Evolutionary conservation across 2,113 vertebrate genomes (phyloP).

Genomic region (Rhegmatorhina hoffmannsi): DNA sequence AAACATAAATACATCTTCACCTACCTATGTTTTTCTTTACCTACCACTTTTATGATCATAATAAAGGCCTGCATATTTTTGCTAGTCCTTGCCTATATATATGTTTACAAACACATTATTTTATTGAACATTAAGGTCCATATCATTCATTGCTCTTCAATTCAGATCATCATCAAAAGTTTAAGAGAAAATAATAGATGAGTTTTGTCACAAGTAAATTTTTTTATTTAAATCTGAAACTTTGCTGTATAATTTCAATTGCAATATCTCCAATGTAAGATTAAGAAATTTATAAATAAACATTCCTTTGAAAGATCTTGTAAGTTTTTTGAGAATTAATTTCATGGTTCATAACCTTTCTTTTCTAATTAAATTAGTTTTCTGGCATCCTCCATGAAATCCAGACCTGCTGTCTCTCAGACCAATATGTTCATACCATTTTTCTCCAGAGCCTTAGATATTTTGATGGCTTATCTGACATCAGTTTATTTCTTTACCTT

Average conservation of each 20-base stretch:
- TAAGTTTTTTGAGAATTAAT: not conserved
- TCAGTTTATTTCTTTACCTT: not conserved
- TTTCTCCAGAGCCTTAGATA: not conserved
- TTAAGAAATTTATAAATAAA: not conserved
- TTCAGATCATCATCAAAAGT: not conserved
- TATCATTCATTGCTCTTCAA: not conserved
- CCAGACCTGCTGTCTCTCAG: not conserved
- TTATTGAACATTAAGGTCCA: not conserved
- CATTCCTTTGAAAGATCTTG: not conserved
- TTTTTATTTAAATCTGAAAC: not conserved
- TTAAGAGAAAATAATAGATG: not conserved
- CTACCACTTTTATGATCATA: not conserved
- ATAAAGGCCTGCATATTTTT: not conserved
- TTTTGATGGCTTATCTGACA: not conserved
- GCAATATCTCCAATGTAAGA: not conserved
- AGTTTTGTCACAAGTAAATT: not conserved
- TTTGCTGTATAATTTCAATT: not conserved
- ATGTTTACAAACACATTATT: not conserved
- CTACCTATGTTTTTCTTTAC: not conserved
- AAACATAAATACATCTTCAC: not conserved
- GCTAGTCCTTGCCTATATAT: not conserved
- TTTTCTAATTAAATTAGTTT: constrained; percentile 7
- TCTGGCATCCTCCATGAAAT: not conserved
- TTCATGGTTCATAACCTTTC: not conserved
- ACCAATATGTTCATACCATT: not conserved